A percentile compares a stretch with the other conserved stretches of the same genome.
Conservation (phyloP, 2,888 invertebrate genomes). For the Ptilodon capucinus region DNA sequence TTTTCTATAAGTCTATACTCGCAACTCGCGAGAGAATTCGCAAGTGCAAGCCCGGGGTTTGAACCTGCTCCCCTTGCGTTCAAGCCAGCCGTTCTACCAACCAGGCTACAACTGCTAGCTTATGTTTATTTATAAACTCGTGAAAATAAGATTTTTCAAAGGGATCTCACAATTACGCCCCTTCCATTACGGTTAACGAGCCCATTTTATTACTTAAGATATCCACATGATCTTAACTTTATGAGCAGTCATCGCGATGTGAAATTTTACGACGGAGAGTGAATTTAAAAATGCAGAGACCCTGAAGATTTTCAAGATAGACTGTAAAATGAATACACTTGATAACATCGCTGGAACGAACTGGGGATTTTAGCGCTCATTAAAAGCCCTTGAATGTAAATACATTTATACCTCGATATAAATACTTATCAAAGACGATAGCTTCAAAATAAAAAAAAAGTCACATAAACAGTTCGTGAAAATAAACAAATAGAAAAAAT, state of each 20-base stretch:
- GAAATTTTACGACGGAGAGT: not conserved
- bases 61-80: no score
- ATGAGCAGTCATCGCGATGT: not conserved
- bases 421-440: no score
- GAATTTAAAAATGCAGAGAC: not conserved
- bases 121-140: no score
- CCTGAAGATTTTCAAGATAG: not conserved
- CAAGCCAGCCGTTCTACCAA: no score
- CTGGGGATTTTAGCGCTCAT: not conserved
- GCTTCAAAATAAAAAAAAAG: no score
- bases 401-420: no score
- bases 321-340: not conserved
- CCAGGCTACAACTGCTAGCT: no score
- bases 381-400: not conserved
- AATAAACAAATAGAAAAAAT: no score
- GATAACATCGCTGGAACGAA: not conserved
- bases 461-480: no score
- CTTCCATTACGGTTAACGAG: conserved; percentile 48
- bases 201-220: conserved; percentile 25
- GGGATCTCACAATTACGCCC: conserved; percentile 43
- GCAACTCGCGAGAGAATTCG: no score
- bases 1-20: no score
- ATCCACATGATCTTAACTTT: conserved; percentile 39
- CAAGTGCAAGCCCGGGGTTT: no score
- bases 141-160: conserved; percentile 11